Evolutionary conservation across 2,113 vertebrate species (phyloP).

Genomic region (Ia io): DNA sequence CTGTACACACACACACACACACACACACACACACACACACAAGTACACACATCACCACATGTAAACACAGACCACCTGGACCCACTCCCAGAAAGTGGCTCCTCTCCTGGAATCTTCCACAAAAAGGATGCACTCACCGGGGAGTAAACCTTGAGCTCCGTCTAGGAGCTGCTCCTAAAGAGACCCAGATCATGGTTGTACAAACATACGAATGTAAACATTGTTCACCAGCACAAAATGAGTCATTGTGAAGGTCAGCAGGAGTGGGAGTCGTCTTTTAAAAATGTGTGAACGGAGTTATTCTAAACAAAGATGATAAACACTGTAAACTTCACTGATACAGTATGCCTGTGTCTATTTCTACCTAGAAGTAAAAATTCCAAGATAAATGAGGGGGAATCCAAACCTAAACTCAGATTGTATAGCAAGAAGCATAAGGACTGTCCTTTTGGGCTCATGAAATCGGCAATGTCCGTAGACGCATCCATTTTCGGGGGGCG

Average conservation of each 20-base stretch:
- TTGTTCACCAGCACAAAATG: background rate
- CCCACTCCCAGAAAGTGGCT: background rate
- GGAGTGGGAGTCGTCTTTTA: background rate
- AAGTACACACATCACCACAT: background rate
- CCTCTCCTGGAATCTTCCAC: background rate
- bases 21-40: conserved; percentile 10
- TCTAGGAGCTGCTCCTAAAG: background rate
- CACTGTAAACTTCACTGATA: background rate
- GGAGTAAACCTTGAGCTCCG: background rate
- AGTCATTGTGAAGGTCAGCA: background rate
- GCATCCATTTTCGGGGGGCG: background rate
- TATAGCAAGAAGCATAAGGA: background rate
- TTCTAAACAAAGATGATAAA: conserved; percentile 12
- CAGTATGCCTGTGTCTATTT: background rate
- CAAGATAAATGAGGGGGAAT: background rate
- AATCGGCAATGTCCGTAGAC: background rate
- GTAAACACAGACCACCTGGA: conserved; percentile 16
- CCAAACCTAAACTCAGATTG: background rate
- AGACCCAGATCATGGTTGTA: background rate
- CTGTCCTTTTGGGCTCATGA: background rate
- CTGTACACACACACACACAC: background rate
- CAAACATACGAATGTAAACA: conserved; percentile 32
- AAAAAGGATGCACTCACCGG: background rate
- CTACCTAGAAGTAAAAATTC: conserved; percentile 44
- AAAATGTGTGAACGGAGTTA: background rate